Conservation (phyloP, 2,797 vertebrate genomes). For the Falco peregrinus region DNA sequence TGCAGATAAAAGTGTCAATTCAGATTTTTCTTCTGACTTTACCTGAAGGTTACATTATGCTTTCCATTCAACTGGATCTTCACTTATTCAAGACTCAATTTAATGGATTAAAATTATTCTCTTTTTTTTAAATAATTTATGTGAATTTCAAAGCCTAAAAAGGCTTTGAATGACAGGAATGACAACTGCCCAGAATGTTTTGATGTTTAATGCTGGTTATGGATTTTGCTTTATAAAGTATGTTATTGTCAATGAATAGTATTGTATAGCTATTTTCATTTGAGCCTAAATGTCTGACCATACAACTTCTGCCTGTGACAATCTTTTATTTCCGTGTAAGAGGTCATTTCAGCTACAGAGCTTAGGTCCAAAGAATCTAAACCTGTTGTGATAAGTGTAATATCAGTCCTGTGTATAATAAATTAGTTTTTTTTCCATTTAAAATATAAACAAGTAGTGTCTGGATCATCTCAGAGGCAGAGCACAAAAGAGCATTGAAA, state of each 20-base stretch:
- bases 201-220: background rate
- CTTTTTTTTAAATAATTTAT: background rate
- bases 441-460: background rate
- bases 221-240: background rate
- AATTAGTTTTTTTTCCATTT: background rate
- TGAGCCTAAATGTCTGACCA: background rate
- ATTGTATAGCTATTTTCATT: background rate
- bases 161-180: background rate
- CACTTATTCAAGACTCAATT: background rate
- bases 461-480: background rate
- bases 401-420: background rate
- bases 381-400: background rate
- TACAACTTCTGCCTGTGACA: background rate
- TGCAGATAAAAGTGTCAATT: background rate
- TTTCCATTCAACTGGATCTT: background rate
- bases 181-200: background rate
- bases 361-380: background rate
- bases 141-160: background rate
- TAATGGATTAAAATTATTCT: background rate
- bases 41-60: background rate
- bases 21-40: background rate
- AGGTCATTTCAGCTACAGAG: background rate
- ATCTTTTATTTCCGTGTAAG: background rate
- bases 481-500: background rate
- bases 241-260: background rate